Percentiles rank a stretch among this genome's conserved stretches.
Evolutionary conservation across 1,140 invertebrate genomes (phyloP).

Genomic region (Bombyx mandarina): DNA sequence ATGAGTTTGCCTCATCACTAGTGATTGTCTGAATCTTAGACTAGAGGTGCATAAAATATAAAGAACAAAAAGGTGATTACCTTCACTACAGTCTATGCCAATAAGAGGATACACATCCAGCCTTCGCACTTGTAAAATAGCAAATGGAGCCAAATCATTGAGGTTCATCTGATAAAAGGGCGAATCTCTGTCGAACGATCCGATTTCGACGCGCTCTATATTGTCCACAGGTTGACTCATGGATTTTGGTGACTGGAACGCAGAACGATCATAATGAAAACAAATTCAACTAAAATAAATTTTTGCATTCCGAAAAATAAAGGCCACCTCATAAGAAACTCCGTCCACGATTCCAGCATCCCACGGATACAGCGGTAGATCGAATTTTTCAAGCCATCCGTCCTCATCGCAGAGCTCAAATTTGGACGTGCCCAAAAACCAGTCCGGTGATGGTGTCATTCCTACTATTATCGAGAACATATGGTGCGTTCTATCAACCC

Average conservation of each 20-base stretch:
- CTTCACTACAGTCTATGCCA: constrained; percentile 30
- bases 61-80: constrained; percentile 3
- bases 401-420: constrained; percentile 47
- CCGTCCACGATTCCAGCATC: constrained; percentile 55
- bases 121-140: constrained; percentile 33
- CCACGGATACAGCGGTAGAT: constrained; percentile 50
- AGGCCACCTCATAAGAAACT: constrained; percentile 46
- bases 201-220: constrained; percentile 47
- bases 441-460: constrained; percentile 53
- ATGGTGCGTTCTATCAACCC: constrained; percentile 46
- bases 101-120: constrained; percentile 42
- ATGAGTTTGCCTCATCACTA: too few relatives aligned
- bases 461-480: constrained; percentile 46
- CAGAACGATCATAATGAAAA: too few relatives aligned
- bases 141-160: constrained; percentile 50
- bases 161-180: constrained; percentile 61
- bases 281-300: too few relatives aligned
- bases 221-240: constrained; percentile 34
- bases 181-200: constrained; percentile 49
- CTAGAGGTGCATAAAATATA: background rate
- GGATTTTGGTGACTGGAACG: constrained; percentile 32
- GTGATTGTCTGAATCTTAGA: too few relatives aligned
- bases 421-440: constrained; percentile 47
- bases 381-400: constrained; percentile 34
- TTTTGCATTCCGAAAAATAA: background rate